Base-by-base conservation (phyloP, 2,888 invertebrate genomes). In the Tortrix viridana region DNA sequence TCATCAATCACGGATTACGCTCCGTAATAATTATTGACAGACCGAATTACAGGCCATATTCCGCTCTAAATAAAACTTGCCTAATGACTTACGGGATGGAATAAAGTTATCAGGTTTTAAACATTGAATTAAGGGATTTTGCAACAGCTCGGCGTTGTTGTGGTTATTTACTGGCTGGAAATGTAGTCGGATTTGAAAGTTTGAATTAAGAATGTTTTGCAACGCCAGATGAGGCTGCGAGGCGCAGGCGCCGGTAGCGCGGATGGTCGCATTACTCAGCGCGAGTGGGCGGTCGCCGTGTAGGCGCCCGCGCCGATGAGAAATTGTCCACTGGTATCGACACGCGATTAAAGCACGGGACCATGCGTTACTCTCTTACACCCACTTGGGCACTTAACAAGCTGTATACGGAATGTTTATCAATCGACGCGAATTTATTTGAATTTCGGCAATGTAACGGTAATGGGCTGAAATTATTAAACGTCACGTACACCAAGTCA, bases 1-100 rank as follows among this genome's bases (percentile, higher is more conserved):
- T 79, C 85, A 89, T 89, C 87, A 88, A 89, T 90, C 89, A 84
- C 69, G 79, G 81, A 85, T 88, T 86, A 88, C 79, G 77, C 77
- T 69, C 70, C 70, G 77, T 85, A 85, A 86, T 89, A 84, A 88
- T 86, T 86, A 90, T 85, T 88, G 88, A 89, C 88, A 82, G 82
- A 74, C 71, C 73, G 79, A 80, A 81, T 81, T 80, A 81, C 76
- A 69, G 76, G 66, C 71, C 14, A 5, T 62, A 68, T 70, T 71
- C 67, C 70, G 78, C 74, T 71, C 74, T 76, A 79, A 81, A 81
- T 83, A 76, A 77, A 72, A 74, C 70, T 79, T 75, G 73, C 71
- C 65, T 81, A 82, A 82, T 81, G 77, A 76, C 66, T 49, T 47
- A 47, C 54, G 38, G 52, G 44, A 19, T 55, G 48, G 47, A 52